phyloP scores from a whole-genome alignment of 2,113 vertebrate genomes.

The Pomatostomus ruficeps region DNA sequence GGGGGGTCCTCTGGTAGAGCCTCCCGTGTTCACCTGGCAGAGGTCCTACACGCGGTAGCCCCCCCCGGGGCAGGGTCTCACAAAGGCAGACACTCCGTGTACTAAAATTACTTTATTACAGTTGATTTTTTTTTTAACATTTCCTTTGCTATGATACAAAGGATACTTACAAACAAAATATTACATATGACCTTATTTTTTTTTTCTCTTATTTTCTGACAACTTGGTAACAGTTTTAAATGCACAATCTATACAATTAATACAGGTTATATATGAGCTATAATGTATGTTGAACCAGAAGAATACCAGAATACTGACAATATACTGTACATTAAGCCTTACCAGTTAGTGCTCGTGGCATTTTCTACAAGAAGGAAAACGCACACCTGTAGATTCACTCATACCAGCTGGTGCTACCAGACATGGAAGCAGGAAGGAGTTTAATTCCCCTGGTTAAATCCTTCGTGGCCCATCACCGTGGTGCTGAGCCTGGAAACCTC shows the following conservation, averaged over 20 bases:
- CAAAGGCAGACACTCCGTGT: slow-evolving; percentile 70
- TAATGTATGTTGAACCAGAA: slow-evolving; percentile 93
- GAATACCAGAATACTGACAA: slow-evolving; percentile 93
- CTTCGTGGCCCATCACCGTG: slow-evolving; percentile 54
- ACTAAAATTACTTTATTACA: slow-evolving; percentile 99
- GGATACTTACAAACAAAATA: slow-evolving; percentile 99
- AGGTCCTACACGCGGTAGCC: slow-evolving; percentile 71
- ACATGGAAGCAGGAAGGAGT: slow-evolving; percentile 52
- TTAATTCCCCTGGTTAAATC: slow-evolving; percentile 37
- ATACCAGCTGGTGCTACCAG: slow-evolving; percentile 70
- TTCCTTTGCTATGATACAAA: slow-evolving; percentile 95
- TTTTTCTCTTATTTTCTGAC: slow-evolving; percentile 85
- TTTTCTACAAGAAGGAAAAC: slow-evolving; percentile 72
- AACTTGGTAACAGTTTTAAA: slow-evolving; percentile 93
- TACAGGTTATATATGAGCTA: slow-evolving; percentile 97
- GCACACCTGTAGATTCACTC: slow-evolving; percentile 76
- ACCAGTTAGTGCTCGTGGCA: slow-evolving; percentile 74
- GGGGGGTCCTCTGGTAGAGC: rapidly evolving
- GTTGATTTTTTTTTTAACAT: slow-evolving; percentile 92
- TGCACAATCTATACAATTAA: slow-evolving; percentile 99
- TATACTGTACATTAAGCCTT: slow-evolving; percentile 90
- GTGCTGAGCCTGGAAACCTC: slow-evolving; percentile 60
- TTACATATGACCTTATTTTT: slow-evolving; percentile 91
- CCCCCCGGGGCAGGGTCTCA: neutral
- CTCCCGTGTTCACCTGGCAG: slow-evolving; percentile 74